Evolutionary conservation across 2,888 invertebrate species (phyloP).

Genomic region (Andrena dorsata): DNA sequence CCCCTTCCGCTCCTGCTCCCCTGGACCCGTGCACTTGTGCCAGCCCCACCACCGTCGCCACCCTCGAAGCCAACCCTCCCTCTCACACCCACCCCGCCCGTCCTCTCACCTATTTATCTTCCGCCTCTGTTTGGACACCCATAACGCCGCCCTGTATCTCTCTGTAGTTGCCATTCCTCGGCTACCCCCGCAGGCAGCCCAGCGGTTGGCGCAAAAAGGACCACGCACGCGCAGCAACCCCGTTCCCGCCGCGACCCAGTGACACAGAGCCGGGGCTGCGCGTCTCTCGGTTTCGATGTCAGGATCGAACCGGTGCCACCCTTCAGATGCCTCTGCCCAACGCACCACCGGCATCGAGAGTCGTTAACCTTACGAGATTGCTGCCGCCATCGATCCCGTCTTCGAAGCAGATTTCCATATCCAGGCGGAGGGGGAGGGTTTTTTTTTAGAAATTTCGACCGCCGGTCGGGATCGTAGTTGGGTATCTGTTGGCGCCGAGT

Average conservation of each 20-base stretch:
- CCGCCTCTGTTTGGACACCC: constrained; percentile 37
- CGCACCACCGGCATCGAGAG: constrained; percentile 24
- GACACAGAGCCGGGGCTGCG: constrained; percentile 35
- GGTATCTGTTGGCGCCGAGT: no score
- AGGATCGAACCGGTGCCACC: constrained; percentile 36
- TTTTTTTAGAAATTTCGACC: not conserved
- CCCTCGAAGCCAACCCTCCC: not conserved
- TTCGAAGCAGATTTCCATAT: not conserved
- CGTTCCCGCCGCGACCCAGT: constrained; percentile 47
- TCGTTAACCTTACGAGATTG: constrained; percentile 40
- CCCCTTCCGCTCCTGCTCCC: not conserved
- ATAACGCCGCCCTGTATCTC: constrained; percentile 36
- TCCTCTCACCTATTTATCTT: constrained; percentile 44
- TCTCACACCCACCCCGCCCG: not conserved
- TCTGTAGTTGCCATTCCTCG: constrained; percentile 31
- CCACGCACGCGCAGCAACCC: constrained; percentile 49
- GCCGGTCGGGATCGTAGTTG: no score
- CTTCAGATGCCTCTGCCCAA: not conserved
- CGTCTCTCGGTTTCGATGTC: constrained; percentile 26
- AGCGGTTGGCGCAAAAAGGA: constrained; percentile 35
- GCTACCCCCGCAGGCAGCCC: constrained; percentile 12
- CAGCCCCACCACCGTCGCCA: not conserved
- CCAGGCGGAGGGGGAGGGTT: no score
- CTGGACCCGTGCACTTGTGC: not conserved
- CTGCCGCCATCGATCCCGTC: constrained; percentile 19